phyloP scores from a whole-genome alignment of 1,140 invertebrate genomes.

The Triops cancriformis region DNA sequence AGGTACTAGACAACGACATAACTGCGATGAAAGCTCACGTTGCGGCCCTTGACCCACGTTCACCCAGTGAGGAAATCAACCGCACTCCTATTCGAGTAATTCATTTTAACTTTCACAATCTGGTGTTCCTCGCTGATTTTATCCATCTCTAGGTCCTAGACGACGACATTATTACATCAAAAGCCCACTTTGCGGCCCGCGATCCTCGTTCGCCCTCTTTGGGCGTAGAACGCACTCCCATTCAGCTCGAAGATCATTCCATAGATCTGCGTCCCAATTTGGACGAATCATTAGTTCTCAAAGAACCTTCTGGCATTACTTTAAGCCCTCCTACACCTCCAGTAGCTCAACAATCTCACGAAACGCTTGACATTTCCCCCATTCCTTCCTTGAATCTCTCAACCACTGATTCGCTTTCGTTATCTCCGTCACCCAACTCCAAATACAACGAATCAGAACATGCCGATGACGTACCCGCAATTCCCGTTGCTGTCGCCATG shows the following conservation, averaged over 20 bases:
- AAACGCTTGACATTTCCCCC: not conserved
- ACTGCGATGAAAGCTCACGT: too few species aligned
- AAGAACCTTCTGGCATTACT: not conserved
- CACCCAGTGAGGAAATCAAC: not conserved
- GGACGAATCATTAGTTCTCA: not conserved
- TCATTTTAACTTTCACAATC: too few species aligned
- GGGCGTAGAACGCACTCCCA: not conserved
- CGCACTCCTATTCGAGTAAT: not conserved
- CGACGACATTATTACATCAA: not conserved
- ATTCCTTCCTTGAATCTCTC: not conserved
- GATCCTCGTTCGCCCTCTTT: conserved; percentile 3
- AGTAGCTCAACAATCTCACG: not conserved
- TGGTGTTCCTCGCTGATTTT: too few species aligned
- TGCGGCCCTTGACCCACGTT: not conserved
- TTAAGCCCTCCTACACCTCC: too few species aligned
- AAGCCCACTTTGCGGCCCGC: not conserved
- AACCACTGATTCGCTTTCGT: not conserved
- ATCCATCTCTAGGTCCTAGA: too few species aligned
- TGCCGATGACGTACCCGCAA: not conserved
- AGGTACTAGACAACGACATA: not conserved
- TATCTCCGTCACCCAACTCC: too few species aligned
- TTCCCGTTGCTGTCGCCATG: not conserved
- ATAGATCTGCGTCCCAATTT: not conserved
- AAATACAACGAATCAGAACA: too few species aligned
- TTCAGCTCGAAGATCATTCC: not conserved